A percentile compares a stretch with the other conserved stretches of the same genome.
Evolutionary conservation across 2,888 invertebrate species (phyloP).

Genomic region (Callinectes sapidus): DNA sequence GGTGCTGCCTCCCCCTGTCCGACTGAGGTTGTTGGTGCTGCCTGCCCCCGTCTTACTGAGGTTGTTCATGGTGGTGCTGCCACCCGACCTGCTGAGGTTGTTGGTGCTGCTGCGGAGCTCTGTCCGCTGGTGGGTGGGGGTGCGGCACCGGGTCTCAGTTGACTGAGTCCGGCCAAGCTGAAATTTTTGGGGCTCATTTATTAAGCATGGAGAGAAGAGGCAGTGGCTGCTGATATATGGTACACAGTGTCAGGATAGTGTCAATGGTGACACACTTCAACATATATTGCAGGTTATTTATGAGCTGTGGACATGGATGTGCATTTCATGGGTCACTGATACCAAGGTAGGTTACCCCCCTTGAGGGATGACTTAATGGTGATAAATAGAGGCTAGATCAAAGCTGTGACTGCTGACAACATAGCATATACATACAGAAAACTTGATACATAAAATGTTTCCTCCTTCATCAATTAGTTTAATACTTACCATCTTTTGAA

Average conservation of each 20-base stretch:
- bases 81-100: neutral
- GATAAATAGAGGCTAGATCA: neutral
- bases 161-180: conserved; percentile 61
- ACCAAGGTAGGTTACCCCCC: neutral
- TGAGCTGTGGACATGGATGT: neutral
- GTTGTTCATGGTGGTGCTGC: neutral
- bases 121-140: neutral
- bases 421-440: neutral
- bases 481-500: neutral
- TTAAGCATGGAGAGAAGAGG: neutral
- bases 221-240: neutral
- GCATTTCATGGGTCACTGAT: neutral
- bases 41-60: neutral
- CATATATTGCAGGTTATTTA: neutral
- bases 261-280: neutral
- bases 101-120: conserved; percentile 39
- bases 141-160: conserved; percentile 31
- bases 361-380: neutral
- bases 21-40: conserved; percentile 36
- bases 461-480: neutral
- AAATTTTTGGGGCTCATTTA: neutral
- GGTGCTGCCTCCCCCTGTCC: conserved; percentile 3
- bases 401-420: neutral
- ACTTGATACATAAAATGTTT: neutral
- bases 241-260: neutral